Conservation (phyloP, 2,888 invertebrate species). For the Zelleria hepariella region DNA sequence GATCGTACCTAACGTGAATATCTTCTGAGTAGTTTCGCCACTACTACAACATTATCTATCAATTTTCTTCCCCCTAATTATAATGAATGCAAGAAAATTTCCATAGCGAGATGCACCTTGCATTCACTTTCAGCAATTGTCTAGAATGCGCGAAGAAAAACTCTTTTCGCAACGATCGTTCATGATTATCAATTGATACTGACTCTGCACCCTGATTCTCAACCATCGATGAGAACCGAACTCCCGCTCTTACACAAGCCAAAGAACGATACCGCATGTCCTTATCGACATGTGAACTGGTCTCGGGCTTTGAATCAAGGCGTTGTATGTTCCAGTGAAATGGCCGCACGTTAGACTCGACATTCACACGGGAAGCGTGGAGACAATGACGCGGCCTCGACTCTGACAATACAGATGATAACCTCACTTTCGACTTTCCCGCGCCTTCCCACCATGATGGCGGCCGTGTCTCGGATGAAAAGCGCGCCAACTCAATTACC, state of each 20-base stretch:
- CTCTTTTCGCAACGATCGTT: not conserved
- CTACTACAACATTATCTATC: not conserved
- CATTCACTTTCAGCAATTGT: slow-evolving; percentile 5
- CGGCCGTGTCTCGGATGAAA: slow-evolving; percentile 28
- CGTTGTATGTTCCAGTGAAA: not conserved
- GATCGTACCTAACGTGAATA: too few species aligned
- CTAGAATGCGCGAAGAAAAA: not conserved
- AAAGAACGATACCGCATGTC: not conserved
- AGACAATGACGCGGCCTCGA: slow-evolving; percentile 49
- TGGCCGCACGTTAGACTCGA: not conserved
- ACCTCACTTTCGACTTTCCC: slow-evolving; percentile 64
- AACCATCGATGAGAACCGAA: not conserved
- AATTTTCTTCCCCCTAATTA: not conserved
- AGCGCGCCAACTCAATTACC: slow-evolving; percentile 15
- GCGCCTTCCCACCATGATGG: slow-evolving; percentile 38
- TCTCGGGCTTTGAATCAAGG: not conserved
- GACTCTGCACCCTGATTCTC: not conserved
- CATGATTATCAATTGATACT: not conserved
- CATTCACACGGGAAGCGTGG: slow-evolving; percentile 46
- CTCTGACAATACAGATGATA: slow-evolving; percentile 56
- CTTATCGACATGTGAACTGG: not conserved
- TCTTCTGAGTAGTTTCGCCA: not conserved
- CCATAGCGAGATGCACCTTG: not conserved
- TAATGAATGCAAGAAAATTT: not conserved
- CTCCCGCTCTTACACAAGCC: not conserved